Evolutionary conservation across 2,113 vertebrate species (phyloP), one percentile per base, ranked within the genome.

Genomic region (Corythornis madagascariensis): DNA sequence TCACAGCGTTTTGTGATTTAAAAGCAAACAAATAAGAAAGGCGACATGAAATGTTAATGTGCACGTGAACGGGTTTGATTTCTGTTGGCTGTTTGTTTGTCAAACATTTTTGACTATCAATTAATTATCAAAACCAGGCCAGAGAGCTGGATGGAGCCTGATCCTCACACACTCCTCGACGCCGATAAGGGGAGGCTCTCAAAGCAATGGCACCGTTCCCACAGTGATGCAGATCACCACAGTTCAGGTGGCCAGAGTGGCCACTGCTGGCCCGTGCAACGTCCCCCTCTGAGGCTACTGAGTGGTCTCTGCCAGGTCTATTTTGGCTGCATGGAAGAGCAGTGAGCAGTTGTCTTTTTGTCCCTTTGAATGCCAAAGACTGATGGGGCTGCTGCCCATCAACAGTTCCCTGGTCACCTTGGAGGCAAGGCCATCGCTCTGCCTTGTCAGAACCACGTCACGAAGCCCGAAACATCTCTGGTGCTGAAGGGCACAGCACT

Each of bases 21-120:
- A 96, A 96, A 91, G 92, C 92, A 94, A 95, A 93, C 91, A 90
- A 93, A 87, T 87, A 76, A 40, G 89, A 76, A 79, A 83, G 69
- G 79, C 72, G 4, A 42, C 74, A 91, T 92, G 91, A 92, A 91
- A 92, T 81, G 89, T 90, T 94, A 92, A 93, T 87, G 90, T 2
- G 0, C 92, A 91, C 64, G 71, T 87, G 92, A 87, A 89, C 2
- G 3, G 87, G 63, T 71, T 89, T 94, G 94, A 92, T 92, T 88
- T 65, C 73, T 76, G 25, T 66, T 69, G 8, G 88, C 63, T 60
- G 25, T 66, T 83, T 79, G 71, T 94, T 92, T 88, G 93, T 81
- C 94, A 85, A 85, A 92, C 56, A 38, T 72, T 92, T 89, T 60
- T 3, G 8, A 26, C 66, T 31, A 90, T 90, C 94, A 95, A 95